phyloP scores from a whole-genome alignment of 2,797 vertebrate species.

The Taeniopygia guttata region DNA sequence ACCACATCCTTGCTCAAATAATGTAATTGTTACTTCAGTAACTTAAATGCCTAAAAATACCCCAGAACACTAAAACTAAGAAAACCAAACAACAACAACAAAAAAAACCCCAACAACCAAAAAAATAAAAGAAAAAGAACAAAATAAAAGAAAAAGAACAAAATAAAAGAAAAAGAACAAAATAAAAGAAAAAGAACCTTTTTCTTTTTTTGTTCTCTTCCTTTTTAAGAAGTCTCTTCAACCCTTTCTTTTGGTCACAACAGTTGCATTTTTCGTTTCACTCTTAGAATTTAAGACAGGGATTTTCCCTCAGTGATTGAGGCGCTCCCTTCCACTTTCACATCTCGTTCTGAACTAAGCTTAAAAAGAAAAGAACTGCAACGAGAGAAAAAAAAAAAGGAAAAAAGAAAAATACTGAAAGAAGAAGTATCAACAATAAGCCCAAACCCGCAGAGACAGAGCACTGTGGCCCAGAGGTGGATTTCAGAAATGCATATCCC shows the following conservation, averaged over 20 bases:
- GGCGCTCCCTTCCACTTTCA: neutral
- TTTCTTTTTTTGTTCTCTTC: neutral
- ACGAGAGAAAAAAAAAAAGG: no score
- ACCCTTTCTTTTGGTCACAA: neutral
- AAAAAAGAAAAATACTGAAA: neutral
- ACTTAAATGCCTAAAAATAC: neutral
- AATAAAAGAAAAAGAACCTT: neutral
- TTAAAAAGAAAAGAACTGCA: neutral
- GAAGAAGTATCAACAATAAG: neutral
- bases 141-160: neutral
- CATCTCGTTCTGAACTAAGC: neutral
- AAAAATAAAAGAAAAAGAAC: neutral
- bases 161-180: neutral
- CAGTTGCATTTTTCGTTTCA: neutral
- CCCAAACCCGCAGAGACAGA: neutral
- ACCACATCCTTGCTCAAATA: neutral
- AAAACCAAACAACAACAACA: neutral
- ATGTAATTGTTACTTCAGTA: neutral
- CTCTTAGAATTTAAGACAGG: neutral
- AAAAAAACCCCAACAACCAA: no score
- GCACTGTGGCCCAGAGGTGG: rapidly evolving
- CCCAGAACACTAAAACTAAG: rapidly evolving
- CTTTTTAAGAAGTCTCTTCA: neutral
- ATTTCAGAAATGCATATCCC: rapidly evolving
- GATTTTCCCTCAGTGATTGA: neutral